phyloP scores from a whole-genome alignment of 2,113 vertebrate genomes.

The Dendrocopos noguchii region DNA sequence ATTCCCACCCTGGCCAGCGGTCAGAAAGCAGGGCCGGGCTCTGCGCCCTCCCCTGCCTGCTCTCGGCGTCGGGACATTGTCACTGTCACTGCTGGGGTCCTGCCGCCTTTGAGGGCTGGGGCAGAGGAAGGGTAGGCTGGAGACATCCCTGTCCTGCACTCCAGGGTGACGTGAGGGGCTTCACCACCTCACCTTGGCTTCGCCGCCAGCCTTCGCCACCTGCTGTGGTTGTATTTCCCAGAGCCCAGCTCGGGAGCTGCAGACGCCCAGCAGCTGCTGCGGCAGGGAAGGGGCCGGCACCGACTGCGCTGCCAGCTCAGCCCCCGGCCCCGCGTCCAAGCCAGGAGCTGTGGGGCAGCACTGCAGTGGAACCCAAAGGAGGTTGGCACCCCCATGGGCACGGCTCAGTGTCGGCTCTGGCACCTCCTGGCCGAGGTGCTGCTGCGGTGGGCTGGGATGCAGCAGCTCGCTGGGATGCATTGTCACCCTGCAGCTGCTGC shows the following conservation, averaged over 20 bases:
- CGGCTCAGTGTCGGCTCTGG: background rate
- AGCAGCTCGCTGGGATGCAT: background rate
- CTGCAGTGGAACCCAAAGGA: rapidly evolving
- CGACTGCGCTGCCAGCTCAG: background rate
- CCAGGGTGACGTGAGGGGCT: rapidly evolving
- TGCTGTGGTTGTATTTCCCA: no score
- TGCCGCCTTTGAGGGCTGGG: background rate
- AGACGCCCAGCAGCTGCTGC: no score
- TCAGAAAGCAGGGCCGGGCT: conserved; percentile 10
- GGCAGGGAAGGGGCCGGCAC: no score
- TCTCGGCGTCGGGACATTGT: background rate
- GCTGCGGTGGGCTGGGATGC: background rate
- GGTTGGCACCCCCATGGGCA: rapidly evolving
- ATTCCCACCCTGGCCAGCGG: background rate
- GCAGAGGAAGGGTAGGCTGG: background rate
- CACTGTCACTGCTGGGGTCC: background rate
- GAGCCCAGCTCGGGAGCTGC: no score
- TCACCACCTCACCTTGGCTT: no score
- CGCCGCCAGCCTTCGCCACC: no score
- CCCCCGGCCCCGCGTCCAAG: background rate
- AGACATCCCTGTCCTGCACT: background rate
- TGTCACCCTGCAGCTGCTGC: conserved; percentile 8
- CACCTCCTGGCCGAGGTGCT: background rate
- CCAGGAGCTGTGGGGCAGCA: background rate
- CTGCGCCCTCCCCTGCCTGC: background rate